Conservation (phyloP, 1,140 invertebrate species). For the Colletes latitarsis region DNA sequence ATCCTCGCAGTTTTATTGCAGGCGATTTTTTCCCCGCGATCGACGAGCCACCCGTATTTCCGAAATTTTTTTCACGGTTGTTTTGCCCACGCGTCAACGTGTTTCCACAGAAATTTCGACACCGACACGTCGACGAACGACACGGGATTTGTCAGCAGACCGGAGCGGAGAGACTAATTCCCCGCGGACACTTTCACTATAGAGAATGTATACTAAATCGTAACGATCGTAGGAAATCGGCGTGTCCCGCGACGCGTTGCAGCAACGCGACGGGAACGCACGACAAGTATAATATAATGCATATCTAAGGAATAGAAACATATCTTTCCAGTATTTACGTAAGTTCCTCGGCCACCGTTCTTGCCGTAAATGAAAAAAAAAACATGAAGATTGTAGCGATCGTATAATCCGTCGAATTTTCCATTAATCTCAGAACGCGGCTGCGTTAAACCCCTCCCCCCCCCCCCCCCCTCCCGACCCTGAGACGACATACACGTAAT, state of each 20-base stretch:
- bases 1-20: conserved; percentile 25
- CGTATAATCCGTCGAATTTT: conserved; percentile 25
- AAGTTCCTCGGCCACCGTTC: conserved; percentile 18
- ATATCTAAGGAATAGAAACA: conserved; percentile 60
- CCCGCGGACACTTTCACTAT: conserved; percentile 15
- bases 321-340: conserved; percentile 45
- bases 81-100: neutral
- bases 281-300: conserved; percentile 50
- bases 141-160: neutral
- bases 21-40: conserved; percentile 17
- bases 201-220: conserved; percentile 45
- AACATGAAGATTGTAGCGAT: conserved; percentile 23
- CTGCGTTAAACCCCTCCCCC: conserved; percentile 3
- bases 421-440: conserved; percentile 22
- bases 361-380: conserved; percentile 12
- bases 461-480: neutral
- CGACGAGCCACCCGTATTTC: conserved; percentile 4
- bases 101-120: conserved; percentile 28
- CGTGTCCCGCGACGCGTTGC: conserved; percentile 14
- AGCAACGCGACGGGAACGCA: conserved; percentile 25
- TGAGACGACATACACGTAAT: conserved; percentile 34
- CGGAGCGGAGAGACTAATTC: conserved; percentile 33
- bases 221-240: conserved; percentile 49
- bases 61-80: conserved; percentile 16
- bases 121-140: conserved; percentile 4